Evolutionary conservation across 2,797 vertebrate genomes (phyloP).

Genomic region (Rhinophrynus dorsalis): DNA sequence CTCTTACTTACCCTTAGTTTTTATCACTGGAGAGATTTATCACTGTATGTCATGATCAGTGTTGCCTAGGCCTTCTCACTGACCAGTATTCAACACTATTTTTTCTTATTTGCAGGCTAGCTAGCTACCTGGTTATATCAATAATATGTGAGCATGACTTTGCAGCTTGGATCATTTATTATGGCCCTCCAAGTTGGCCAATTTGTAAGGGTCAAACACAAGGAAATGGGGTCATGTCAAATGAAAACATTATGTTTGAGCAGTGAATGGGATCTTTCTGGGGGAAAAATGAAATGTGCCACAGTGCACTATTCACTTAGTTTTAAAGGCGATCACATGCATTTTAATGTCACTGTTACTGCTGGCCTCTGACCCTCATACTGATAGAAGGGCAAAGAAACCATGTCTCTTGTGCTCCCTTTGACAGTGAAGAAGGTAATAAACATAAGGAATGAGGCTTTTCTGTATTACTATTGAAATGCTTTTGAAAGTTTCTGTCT

Average conservation of each 20-base stretch:
- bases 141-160: slow-evolving; percentile 11
- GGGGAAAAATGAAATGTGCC: slow-evolving; percentile 36
- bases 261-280: slow-evolving; percentile 13
- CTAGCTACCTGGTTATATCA: neutral
- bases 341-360: slow-evolving; percentile 24
- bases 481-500: too few relatives aligned
- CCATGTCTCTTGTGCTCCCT: neutral
- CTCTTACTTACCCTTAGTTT: too few relatives aligned
- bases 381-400: neutral
- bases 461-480: neutral
- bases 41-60: too few relatives aligned
- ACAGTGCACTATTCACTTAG: slow-evolving; percentile 9
- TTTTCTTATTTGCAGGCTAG: neutral
- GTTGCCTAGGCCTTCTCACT: neutral
- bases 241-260: slow-evolving; percentile 35
- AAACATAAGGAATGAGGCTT: neutral
- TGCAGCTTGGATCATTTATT: slow-evolving; percentile 7
- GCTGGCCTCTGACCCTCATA: slow-evolving; percentile 6
- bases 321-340: slow-evolving; percentile 15
- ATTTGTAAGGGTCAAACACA: slow-evolving; percentile 27
- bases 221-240: slow-evolving; percentile 36
- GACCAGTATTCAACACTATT: neutral
- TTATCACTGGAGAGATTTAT: too few relatives aligned
- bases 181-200: slow-evolving; percentile 12
- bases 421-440: neutral